Percentiles rank a stretch among this genome's conserved stretches.
These are phyloP conservation scores for Laterallus jamaicensis DNA, from an alignment of 2,113 vertebrate species.

Conservation along the genomic window DNA sequence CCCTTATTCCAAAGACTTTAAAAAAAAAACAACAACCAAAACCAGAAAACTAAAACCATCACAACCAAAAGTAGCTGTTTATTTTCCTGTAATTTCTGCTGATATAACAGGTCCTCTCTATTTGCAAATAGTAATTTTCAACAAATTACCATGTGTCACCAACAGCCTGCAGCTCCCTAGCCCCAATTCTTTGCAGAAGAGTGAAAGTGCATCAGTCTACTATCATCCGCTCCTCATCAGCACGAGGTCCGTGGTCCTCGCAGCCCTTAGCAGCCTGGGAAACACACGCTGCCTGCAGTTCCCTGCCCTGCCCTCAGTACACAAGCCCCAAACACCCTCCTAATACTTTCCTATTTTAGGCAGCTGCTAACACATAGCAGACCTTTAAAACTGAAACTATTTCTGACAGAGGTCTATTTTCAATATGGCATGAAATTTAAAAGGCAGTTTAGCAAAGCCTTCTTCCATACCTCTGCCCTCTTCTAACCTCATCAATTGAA, in stretches of 20 bases:
- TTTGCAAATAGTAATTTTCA: constrained; percentile 72
- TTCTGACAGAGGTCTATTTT: background rate
- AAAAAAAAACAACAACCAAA: background rate
- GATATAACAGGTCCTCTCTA: constrained; percentile 68
- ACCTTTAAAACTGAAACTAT: constrained; percentile 24
- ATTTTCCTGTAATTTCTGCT: constrained; percentile 66
- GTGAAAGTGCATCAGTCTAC: constrained; percentile 10
- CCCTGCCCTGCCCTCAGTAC: background rate
- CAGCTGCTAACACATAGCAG: constrained; percentile 24
- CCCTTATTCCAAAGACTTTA: constrained; percentile 30
- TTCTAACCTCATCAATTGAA: background rate
- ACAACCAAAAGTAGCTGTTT: constrained; percentile 15
- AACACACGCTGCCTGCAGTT: background rate
- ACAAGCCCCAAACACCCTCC: constrained; percentile 18
- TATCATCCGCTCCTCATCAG: constrained; percentile 14
- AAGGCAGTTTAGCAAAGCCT: background rate
- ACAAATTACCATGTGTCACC: constrained; percentile 67
- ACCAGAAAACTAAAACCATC: too few species aligned
- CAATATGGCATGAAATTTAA: background rate
- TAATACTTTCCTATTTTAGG: constrained; percentile 2
- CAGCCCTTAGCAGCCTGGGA: constrained; percentile 39
- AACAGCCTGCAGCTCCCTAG: constrained; percentile 46
- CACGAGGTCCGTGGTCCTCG: background rate
- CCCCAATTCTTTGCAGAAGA: constrained; percentile 53
- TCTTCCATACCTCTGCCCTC: background rate